These are phyloP conservation scores for Microdon myrmicae DNA, from an alignment of 2,888 invertebrate genomes.

Conservation along the genomic window DNA sequence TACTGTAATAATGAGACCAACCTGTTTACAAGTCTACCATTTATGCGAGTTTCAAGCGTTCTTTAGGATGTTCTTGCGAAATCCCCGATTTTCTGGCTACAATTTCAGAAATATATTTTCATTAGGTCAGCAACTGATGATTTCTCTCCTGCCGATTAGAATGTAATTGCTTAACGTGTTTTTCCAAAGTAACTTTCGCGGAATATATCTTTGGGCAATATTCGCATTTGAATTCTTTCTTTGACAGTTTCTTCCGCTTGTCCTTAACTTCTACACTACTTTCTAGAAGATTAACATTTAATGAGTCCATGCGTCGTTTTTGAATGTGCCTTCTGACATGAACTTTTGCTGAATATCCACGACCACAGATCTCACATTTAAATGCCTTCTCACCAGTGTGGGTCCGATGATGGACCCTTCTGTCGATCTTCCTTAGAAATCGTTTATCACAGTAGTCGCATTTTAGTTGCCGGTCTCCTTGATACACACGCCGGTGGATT, in stretches of 20 bases:
- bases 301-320: conserved; percentile 58
- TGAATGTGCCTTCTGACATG: conserved; percentile 61
- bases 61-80: no score
- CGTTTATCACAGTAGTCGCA: conserved; percentile 63
- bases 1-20: no score
- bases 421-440: conserved; percentile 62
- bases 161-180: conserved; percentile 21
- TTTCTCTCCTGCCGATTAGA: no score
- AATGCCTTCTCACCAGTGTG: conserved; percentile 64
- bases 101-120: no score
- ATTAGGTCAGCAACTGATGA: no score
- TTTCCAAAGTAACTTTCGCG: conserved; percentile 10
- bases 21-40: no score
- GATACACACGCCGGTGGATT: conserved; percentile 62
- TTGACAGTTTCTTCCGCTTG: no score
- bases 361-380: conserved; percentile 59
- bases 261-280: no score
- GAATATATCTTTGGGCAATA: conserved; percentile 27
- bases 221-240: conserved; percentile 26
- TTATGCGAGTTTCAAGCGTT: no score
- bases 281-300: no score
- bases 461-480: conserved; percentile 60
- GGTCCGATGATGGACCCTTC: conserved; percentile 61
- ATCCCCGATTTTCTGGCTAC: no score
- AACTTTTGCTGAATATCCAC: conserved; percentile 62